A percentile compares a stretch with the other conserved stretches of the same genome.
Conservation (phyloP, 2,113 vertebrate species). For the Oncorhynchus clarkii region DNA sequence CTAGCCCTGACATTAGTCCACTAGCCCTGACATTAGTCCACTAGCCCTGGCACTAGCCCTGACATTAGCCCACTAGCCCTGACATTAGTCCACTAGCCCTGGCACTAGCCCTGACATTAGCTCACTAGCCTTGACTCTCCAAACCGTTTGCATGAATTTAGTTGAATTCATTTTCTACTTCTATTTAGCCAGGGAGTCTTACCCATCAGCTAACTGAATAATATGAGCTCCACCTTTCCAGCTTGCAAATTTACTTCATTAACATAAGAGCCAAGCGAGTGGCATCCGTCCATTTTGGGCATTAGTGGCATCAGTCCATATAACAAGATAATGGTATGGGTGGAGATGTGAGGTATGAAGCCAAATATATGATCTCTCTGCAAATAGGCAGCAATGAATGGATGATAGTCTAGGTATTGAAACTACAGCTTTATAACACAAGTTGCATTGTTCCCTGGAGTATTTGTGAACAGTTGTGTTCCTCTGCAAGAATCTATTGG, state of each 20-base stretch:
- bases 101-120: no score
- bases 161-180: not conserved
- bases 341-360: not conserved
- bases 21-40: no score
- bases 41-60: no score
- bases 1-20: no score
- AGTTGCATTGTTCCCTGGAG: no score
- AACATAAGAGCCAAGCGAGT: not conserved
- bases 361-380: not conserved
- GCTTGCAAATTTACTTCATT: slow-evolving; percentile 5
- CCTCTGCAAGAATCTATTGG: slow-evolving; percentile 62
- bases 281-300: slow-evolving; percentile 3
- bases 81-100: no score
- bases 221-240: not conserved
- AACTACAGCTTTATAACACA: no score
- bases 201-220: not conserved
- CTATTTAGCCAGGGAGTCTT: not conserved
- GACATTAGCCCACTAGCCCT: no score
- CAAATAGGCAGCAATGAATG: not conserved
- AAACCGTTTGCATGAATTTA: no score
- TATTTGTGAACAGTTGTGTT: slow-evolving; percentile 1
- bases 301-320: slow-evolving; percentile 11
- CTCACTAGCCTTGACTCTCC: no score
- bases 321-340: slow-evolving; percentile 15
- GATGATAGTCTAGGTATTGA: slow-evolving; percentile 48